phyloP scores from a whole-genome alignment of 2,888 invertebrate genomes.

The Mesorhabditis belari region DNA sequence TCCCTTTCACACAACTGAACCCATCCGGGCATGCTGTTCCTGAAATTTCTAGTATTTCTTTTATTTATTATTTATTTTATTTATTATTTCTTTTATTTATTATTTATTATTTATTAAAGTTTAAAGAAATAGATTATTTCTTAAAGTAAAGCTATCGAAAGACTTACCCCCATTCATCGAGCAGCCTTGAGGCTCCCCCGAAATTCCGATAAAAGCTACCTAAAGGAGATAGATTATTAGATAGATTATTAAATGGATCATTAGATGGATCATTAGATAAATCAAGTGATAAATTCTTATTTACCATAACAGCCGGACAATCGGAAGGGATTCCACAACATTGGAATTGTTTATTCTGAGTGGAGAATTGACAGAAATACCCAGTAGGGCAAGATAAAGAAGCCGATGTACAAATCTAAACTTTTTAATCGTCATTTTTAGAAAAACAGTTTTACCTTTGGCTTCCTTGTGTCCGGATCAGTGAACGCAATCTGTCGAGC shows the following conservation, averaged over 20 bases:
- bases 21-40: constrained; percentile 30
- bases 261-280: background rate
- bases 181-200: constrained; percentile 34
- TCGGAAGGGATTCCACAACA: constrained; percentile 38
- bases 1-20: constrained; percentile 33
- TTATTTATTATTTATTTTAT: too few relatives aligned
- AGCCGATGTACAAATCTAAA: constrained; percentile 32
- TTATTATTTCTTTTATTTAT: too few relatives aligned
- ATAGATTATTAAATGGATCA: background rate
- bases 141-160: background rate
- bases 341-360: constrained; percentile 31
- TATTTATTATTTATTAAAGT: too few relatives aligned
- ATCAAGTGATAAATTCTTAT: background rate
- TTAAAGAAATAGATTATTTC: too few relatives aligned
- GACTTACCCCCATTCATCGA: constrained; percentile 27
- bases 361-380: constrained; percentile 37
- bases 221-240: constrained; percentile 1
- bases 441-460: constrained; percentile 12
- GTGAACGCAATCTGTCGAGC: constrained; percentile 35
- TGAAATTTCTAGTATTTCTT: too few relatives aligned
- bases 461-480: constrained; percentile 31
- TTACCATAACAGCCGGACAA: constrained; percentile 28
- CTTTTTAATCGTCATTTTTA: background rate
- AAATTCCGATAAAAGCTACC: constrained; percentile 37
- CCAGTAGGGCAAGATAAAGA: constrained; percentile 34